These are phyloP conservation scores for Leptosomus discolor DNA, from an alignment of 2,113 vertebrate species.

Conservation along the genomic window DNA sequence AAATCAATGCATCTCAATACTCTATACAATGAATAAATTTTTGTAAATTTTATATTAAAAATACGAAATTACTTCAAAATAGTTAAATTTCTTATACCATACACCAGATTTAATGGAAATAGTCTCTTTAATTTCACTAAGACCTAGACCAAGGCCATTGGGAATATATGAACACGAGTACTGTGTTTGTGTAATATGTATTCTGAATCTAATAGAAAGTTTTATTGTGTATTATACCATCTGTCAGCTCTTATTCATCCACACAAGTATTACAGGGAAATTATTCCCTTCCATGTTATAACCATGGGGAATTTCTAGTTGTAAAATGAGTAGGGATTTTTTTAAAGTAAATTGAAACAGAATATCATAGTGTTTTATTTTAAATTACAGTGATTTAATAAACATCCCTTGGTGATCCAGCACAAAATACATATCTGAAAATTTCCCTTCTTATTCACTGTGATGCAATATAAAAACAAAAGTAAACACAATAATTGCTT, in stretches of 20 bases:
- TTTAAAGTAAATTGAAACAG: not conserved
- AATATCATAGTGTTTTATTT: not conserved
- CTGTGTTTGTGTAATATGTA: not conserved
- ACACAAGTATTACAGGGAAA: not conserved
- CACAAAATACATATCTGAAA: not conserved
- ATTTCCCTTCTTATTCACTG: not conserved
- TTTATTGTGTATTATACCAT: slow-evolving; percentile 3
- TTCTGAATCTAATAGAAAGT: slow-evolving; percentile 11
- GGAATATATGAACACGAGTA: not conserved
- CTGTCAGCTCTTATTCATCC: slow-evolving; percentile 23
- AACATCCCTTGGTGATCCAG: not conserved
- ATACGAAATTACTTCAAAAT: not conserved
- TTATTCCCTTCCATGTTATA: not conserved
- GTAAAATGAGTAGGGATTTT: not conserved
- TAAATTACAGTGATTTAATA: not conserved
- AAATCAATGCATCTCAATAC: not conserved
- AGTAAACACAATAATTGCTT: not conserved
- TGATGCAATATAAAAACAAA: not conserved
- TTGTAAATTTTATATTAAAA: not conserved
- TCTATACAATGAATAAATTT: not conserved
- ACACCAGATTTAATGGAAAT: not conserved
- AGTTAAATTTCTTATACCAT: not conserved
- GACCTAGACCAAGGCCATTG: not conserved
- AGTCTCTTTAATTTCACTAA: not conserved
- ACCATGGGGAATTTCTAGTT: not conserved